phyloP scores from a whole-genome alignment of 1,140 invertebrate species.

The Drosophila sp. region DNA sequence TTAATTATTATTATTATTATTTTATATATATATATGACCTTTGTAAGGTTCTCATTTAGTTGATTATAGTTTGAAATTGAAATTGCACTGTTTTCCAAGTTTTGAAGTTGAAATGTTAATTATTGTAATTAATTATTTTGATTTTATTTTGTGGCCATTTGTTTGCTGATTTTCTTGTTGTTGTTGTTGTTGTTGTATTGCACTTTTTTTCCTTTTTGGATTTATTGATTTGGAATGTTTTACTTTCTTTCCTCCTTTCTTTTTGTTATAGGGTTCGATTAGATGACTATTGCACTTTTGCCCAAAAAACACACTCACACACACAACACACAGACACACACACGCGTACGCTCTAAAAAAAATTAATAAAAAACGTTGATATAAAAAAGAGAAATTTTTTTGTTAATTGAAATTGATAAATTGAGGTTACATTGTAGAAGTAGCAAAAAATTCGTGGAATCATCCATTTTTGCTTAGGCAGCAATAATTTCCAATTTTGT shows the following conservation, averaged over 20 bases:
- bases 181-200: conserved; percentile 36
- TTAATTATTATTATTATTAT: not conserved
- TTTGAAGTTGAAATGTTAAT: conserved; percentile 39
- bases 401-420: conserved; percentile 7
- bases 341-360: conserved; percentile 31
- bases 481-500: conserved; percentile 13
- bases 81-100: conserved; percentile 38
- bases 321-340: not conserved
- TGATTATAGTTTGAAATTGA: conserved; percentile 27
- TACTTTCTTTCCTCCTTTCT: conserved; percentile 7
- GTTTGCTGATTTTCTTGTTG: conserved; percentile 23
- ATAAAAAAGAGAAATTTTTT: conserved; percentile 7
- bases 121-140: conserved; percentile 29
- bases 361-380: not conserved
- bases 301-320: conserved; percentile 23
- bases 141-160: conserved; percentile 13
- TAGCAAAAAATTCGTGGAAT: not conserved
- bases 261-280: conserved; percentile 40
- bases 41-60: conserved; percentile 29
- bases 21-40: conserved; percentile 20
- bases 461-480: conserved; percentile 12
- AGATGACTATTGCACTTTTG: conserved; percentile 56
- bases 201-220: conserved; percentile 51
- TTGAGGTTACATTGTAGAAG: conserved; percentile 38
- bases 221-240: conserved; percentile 16